Conservation (phyloP, 2,113 vertebrate genomes). For the Octodon degus region DNA sequence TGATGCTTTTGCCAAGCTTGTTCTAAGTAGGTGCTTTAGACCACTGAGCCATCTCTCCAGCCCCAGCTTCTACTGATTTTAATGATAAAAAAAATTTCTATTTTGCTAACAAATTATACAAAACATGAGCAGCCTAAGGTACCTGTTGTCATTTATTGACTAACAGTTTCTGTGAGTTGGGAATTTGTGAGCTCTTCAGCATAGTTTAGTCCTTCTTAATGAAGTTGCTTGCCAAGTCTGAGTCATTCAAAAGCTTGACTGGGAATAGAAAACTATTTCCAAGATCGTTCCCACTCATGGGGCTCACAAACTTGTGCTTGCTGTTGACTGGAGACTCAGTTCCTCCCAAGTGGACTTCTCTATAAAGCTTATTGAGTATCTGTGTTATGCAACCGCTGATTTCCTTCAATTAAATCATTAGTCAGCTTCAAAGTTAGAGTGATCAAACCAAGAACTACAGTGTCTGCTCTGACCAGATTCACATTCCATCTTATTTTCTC, state of each 20-base stretch:
- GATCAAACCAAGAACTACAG: not conserved
- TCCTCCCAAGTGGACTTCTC: not conserved
- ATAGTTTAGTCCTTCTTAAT: not conserved
- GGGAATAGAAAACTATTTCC: not conserved
- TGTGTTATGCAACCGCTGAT: not conserved
- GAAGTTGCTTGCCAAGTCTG: not conserved
- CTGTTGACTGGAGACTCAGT: not conserved
- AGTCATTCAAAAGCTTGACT: conserved; percentile 6
- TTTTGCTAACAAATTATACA: conserved; percentile 10
- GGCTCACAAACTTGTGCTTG: not conserved
- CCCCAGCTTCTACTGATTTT: not conserved
- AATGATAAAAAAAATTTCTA: too few relatives aligned
- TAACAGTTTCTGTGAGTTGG: conserved; percentile 7
- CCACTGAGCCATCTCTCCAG: too few relatives aligned
- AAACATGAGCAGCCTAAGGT: not conserved
- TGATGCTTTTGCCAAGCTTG: too few relatives aligned
- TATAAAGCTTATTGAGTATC: not conserved
- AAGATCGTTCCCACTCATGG: not conserved
- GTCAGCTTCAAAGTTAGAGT: not conserved
- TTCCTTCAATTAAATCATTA: not conserved
- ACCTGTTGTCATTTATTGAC: not conserved
- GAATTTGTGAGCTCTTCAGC: not conserved
- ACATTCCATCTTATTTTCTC: not conserved
- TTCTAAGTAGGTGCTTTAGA: too few relatives aligned
- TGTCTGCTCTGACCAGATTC: not conserved